Evolutionary conservation across 2,888 invertebrate species (phyloP).

Genomic region (Yponomeuta sedellus): DNA sequence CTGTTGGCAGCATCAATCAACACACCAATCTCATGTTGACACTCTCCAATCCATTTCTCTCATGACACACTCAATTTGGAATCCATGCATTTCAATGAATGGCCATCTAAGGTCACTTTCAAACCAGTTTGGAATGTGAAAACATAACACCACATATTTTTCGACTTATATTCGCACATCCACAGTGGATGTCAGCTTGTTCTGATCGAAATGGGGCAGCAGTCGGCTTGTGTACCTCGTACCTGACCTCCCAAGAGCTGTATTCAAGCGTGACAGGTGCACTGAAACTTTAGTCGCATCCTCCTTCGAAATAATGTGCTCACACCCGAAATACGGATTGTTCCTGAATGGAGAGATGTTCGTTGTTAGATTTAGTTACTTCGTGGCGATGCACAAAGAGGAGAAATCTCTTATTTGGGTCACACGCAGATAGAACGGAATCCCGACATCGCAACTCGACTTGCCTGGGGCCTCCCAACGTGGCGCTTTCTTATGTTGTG

Average conservation of each 20-base stretch:
- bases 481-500: background rate
- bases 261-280: slow-evolving; percentile 60
- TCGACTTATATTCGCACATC: background rate
- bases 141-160: slow-evolving; percentile 20
- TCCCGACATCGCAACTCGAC: background rate
- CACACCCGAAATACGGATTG: background rate
- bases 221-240: slow-evolving; percentile 26
- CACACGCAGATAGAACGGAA: slow-evolving; percentile 61
- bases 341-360: background rate
- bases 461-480: slow-evolving; percentile 2
- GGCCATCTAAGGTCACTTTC: slow-evolving; percentile 3
- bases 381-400: slow-evolving; percentile 54
- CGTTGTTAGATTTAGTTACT: slow-evolving; percentile 20
- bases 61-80: slow-evolving; percentile 24
- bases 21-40: slow-evolving; percentile 38
- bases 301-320: slow-evolving; percentile 20
- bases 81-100: slow-evolving; percentile 30
- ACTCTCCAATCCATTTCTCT: slow-evolving; percentile 31
- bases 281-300: slow-evolving; percentile 40
- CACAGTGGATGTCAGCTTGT: slow-evolving; percentile 16
- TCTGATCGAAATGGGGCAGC: slow-evolving; percentile 5
- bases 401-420: slow-evolving; percentile 75
- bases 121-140: slow-evolving; percentile 19
- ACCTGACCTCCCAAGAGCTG: slow-evolving; percentile 61
- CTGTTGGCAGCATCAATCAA: slow-evolving; percentile 39